These are phyloP conservation scores for Lumbricus terrestris DNA, from an alignment of 2,888 invertebrate genomes.

Conservation along the genomic window DNA sequence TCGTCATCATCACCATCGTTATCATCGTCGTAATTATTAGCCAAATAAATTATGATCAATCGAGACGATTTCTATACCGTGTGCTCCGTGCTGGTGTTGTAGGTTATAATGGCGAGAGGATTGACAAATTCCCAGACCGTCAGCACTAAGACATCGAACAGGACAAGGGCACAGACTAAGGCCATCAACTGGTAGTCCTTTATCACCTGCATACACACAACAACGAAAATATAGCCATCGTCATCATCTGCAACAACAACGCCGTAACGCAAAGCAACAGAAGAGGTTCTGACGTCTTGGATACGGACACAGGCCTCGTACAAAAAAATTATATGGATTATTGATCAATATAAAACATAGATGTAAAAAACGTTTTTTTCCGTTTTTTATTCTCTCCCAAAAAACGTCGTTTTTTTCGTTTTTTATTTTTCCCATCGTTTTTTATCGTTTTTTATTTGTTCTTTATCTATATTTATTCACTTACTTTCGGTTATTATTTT, in stretches of 20 bases:
- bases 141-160: slow-evolving; percentile 40
- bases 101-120: slow-evolving; percentile 37
- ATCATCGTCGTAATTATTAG: not conserved
- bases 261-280: not conserved
- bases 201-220: slow-evolving; percentile 38
- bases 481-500: too few relatives aligned
- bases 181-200: slow-evolving; percentile 43
- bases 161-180: slow-evolving; percentile 41
- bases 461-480: too few relatives aligned
- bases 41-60: not conserved
- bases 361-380: too few relatives aligned
- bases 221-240: too few relatives aligned
- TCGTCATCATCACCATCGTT: not conserved
- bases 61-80: slow-evolving; percentile 21
- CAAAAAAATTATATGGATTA: not conserved
- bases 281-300: not conserved
- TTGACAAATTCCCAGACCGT: slow-evolving; percentile 41
- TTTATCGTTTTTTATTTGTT: too few relatives aligned
- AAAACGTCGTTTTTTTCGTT: too few relatives aligned
- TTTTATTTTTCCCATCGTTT: too few relatives aligned
- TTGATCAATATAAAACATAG: too few relatives aligned
- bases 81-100: slow-evolving; percentile 37
- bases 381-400: too few relatives aligned
- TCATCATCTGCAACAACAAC: not conserved
- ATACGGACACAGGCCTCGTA: not conserved